A percentile compares a stretch with the other conserved stretches of the same genome.
phyloP scores from a whole-genome alignment of 2,113 vertebrate genomes.

The cattle (Bos taurus) region DNA sequence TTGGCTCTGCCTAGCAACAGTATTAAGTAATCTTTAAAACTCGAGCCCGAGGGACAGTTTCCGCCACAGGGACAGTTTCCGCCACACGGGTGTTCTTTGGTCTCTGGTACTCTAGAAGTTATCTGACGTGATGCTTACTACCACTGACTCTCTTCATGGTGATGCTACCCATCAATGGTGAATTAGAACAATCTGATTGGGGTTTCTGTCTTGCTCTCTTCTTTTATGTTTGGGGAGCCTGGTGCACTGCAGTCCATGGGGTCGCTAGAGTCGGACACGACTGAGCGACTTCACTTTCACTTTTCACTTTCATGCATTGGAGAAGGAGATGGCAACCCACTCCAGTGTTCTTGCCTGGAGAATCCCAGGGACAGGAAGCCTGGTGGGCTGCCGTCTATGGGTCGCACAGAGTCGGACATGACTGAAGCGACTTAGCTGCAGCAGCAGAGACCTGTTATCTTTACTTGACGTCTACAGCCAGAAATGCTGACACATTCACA shows the following conservation, averaged over 20 bases:
- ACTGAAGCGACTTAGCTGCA: too few species aligned
- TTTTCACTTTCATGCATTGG: too few species aligned
- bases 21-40: conserved; percentile 16
- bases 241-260: too few species aligned
- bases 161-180: not conserved
- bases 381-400: too few species aligned
- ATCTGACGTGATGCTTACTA: not conserved
- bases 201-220: not conserved
- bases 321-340: too few species aligned
- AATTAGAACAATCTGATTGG: not conserved
- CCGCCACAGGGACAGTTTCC: not conserved
- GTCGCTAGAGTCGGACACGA: too few species aligned
- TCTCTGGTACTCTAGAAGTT: not conserved
- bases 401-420: too few species aligned
- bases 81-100: not conserved
- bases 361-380: too few species aligned
- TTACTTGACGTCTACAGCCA: not conserved
- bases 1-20: not conserved
- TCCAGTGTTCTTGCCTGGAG: too few species aligned
- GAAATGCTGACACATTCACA: not conserved
- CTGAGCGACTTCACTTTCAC: too few species aligned
- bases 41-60: not conserved
- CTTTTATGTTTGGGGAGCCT: not conserved
- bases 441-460: not conserved
- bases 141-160: not conserved